A percentile compares a stretch with the other conserved stretches of the same genome.
Conservation (phyloP, 1,140 invertebrate species). For the Grapholita molesta region DNA sequence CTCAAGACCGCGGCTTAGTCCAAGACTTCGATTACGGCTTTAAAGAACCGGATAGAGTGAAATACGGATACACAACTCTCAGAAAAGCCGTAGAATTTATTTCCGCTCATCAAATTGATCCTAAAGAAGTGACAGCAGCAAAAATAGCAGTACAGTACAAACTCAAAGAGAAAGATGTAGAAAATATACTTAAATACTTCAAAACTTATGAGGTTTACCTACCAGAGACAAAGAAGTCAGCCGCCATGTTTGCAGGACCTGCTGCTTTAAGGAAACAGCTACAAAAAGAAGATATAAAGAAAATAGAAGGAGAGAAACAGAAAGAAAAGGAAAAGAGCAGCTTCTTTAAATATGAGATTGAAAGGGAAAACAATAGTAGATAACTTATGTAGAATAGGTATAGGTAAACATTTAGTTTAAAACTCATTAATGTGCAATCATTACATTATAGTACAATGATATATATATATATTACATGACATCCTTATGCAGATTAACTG, state of each 20-base stretch:
- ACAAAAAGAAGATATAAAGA: constrained; percentile 32
- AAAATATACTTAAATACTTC: constrained; percentile 62
- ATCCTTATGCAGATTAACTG: too few species aligned
- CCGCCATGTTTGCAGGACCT: constrained; percentile 61
- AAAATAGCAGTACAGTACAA: constrained; percentile 84
- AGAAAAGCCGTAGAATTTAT: constrained; percentile 80
- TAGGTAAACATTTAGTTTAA: too few species aligned
- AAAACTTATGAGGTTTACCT: constrained; percentile 66
- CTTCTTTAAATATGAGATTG: constrained; percentile 8
- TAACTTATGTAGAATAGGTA: constrained; percentile 23
- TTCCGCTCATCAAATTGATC: constrained; percentile 79
- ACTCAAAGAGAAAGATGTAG: constrained; percentile 79
- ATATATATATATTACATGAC: too few species aligned
- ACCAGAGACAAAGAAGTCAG: constrained; percentile 49
- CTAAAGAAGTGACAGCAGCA: constrained; percentile 74
- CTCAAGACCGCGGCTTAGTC: constrained; percentile 41
- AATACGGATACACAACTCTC: constrained; percentile 77
- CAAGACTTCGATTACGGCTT: constrained; percentile 77
- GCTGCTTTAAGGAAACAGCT: constrained; percentile 43
- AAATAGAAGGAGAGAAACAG: constrained; percentile 37
- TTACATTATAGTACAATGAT: background rate
- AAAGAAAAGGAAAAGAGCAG: constrained; percentile 23
- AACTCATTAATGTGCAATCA: too few species aligned
- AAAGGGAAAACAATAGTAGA: constrained; percentile 23
- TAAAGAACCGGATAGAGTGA: constrained; percentile 76